Evolutionary conservation across 1,140 invertebrate genomes (phyloP).

Genomic region (Fopius arisanus): DNA sequence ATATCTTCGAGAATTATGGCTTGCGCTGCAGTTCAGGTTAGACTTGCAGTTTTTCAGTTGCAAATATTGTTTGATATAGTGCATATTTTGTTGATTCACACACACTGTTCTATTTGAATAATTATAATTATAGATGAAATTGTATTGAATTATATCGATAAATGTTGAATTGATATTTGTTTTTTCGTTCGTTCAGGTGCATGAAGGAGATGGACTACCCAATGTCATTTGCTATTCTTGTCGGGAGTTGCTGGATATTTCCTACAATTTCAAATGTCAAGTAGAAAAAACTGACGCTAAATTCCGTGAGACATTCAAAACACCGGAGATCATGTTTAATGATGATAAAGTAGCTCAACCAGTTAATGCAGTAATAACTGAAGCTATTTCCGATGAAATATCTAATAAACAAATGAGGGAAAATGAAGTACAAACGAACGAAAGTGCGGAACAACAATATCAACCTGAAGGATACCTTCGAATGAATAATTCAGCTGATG

Average conservation of each 20-base stretch:
- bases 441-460: background rate
- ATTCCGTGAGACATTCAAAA: conserved; percentile 39
- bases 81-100: too few species aligned
- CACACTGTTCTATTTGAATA: too few species aligned
- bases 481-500: too few species aligned
- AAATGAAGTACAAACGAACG: background rate
- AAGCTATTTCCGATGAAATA: conserved; percentile 30
- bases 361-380: conserved; percentile 28
- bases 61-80: too few species aligned
- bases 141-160: too few species aligned
- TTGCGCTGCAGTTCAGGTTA: conserved; percentile 57
- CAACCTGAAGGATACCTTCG: background rate
- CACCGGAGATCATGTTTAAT: conserved; percentile 18
- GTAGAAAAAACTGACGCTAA: conserved; percentile 58
- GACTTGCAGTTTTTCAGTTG: conserved; percentile 23
- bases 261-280: conserved; percentile 60
- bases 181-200: too few species aligned
- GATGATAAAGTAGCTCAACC: conserved; percentile 28
- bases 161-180: too few species aligned
- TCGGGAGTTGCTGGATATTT: conserved; percentile 52
- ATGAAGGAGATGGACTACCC: conserved; percentile 61
- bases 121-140: too few species aligned
- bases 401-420: background rate
- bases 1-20: conserved; percentile 51
- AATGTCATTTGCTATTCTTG: conserved; percentile 56